A percentile compares a stretch with the other conserved stretches of the same genome.
phyloP scores from a whole-genome alignment of 2,113 vertebrate species.

The Cinclus mexicanus region DNA sequence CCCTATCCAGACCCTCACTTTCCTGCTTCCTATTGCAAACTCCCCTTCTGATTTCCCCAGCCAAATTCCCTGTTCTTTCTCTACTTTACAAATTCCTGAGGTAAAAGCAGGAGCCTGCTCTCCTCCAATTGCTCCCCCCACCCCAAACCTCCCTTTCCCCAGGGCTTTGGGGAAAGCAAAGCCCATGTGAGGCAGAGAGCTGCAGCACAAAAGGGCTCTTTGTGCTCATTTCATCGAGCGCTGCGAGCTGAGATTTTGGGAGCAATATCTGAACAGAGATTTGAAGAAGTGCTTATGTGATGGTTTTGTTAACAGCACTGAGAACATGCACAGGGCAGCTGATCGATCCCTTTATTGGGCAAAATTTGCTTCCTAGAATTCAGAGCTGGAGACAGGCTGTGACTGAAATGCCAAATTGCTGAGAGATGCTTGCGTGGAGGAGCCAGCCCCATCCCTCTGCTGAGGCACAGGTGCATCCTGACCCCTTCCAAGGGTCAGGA shows the following conservation, averaged over 20 bases:
- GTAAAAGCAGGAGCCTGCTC: background rate
- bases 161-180: background rate
- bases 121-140: background rate
- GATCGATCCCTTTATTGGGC: constrained; percentile 43
- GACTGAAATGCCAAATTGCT: background rate
- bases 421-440: fast-evolving
- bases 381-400: background rate
- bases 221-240: background rate
- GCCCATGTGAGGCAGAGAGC: background rate
- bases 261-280: background rate
- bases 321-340: constrained; percentile 15
- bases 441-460: background rate
- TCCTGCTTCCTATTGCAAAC: background rate
- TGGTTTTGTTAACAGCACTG: constrained; percentile 34
- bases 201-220: background rate
- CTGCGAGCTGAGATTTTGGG: background rate
- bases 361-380: constrained; percentile 31
- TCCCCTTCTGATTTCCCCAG: background rate
- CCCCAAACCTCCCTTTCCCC: background rate
- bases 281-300: constrained; percentile 43
- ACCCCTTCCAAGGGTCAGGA: background rate
- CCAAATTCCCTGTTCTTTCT: background rate
- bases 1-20: background rate
- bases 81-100: background rate
- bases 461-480: background rate